These are phyloP conservation scores for Anoncus sp. DNA, from an alignment of 2,888 invertebrate species.

Conservation along the genomic window DNA sequence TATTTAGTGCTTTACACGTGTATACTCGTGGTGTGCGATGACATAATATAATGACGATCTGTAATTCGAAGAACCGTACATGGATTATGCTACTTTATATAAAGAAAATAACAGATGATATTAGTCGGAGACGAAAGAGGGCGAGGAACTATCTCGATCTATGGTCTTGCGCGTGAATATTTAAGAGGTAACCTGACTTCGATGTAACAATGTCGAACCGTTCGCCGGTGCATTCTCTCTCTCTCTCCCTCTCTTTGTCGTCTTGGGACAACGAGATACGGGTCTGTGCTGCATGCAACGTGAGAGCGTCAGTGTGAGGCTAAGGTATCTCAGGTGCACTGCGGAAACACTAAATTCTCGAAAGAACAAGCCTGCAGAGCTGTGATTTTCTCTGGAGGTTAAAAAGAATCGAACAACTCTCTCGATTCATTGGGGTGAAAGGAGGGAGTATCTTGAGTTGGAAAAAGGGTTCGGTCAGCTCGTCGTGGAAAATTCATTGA, in stretches of 20 bases:
- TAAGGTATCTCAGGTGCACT: background rate
- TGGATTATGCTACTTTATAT: background rate
- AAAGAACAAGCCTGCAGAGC: background rate
- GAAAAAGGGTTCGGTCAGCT: slow-evolving; percentile 31
- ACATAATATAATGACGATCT: background rate
- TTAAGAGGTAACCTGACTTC: slow-evolving; percentile 17
- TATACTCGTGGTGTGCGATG: background rate
- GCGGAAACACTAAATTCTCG: slow-evolving; percentile 24
- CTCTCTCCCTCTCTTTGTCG: background rate
- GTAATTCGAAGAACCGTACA: background rate
- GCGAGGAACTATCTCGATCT: slow-evolving; percentile 21
- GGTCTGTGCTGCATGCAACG: background rate
- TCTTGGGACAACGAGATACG: background rate
- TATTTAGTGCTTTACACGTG: too few species aligned
- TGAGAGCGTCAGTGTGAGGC: background rate
- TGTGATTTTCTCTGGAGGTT: slow-evolving; percentile 11
- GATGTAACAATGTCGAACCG: slow-evolving; percentile 35
- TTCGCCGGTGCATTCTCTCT: background rate
- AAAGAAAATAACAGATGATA: background rate
- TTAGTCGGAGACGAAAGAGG: background rate
- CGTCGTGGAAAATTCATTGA: slow-evolving; percentile 50
- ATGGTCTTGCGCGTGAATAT: background rate
- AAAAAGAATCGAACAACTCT: slow-evolving; percentile 1
- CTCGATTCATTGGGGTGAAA: background rate
- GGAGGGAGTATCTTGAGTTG: slow-evolving; percentile 19